Evolutionary conservation across 2,797 vertebrate species (phyloP).

Genomic region (Fratercula arctica): DNA sequence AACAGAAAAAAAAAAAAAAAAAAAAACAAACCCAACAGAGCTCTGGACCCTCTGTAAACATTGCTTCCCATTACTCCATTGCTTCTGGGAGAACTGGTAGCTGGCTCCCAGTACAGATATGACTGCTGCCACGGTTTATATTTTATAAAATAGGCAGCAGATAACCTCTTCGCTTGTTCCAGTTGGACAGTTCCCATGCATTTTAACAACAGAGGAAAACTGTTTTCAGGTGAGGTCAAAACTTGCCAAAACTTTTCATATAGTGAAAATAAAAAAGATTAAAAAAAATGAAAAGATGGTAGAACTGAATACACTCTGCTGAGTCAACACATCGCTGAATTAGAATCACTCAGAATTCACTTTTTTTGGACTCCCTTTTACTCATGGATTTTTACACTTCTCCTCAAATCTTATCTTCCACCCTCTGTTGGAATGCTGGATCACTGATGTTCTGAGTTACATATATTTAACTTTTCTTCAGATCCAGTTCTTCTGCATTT

Average conservation of each 20-base stretch:
- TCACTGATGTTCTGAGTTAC: background rate
- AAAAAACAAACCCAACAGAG: too few relatives aligned
- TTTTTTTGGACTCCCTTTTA: background rate
- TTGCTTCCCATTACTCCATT: background rate
- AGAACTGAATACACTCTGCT: background rate
- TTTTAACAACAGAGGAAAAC: background rate
- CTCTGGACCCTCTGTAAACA: background rate
- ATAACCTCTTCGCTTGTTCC: background rate
- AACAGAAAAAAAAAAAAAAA: background rate
- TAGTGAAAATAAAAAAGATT: background rate
- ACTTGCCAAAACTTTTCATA: background rate
- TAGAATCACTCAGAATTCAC: background rate
- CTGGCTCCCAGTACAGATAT: background rate
- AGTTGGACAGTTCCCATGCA: background rate
- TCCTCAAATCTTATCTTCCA: background rate
- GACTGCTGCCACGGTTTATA: rapidly evolving
- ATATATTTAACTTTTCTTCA: background rate
- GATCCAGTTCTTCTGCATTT: background rate
- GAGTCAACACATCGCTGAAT: background rate
- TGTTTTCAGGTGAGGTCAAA: background rate
- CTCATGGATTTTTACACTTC: background rate
- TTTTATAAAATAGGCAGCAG: background rate
- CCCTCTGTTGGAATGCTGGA: background rate
- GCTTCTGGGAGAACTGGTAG: background rate
- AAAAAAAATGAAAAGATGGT: background rate